A percentile compares a stretch with the other conserved stretches of the same genome.
phyloP scores from a whole-genome alignment of 2,888 invertebrate genomes.

The Oxycera nigricornis region DNA sequence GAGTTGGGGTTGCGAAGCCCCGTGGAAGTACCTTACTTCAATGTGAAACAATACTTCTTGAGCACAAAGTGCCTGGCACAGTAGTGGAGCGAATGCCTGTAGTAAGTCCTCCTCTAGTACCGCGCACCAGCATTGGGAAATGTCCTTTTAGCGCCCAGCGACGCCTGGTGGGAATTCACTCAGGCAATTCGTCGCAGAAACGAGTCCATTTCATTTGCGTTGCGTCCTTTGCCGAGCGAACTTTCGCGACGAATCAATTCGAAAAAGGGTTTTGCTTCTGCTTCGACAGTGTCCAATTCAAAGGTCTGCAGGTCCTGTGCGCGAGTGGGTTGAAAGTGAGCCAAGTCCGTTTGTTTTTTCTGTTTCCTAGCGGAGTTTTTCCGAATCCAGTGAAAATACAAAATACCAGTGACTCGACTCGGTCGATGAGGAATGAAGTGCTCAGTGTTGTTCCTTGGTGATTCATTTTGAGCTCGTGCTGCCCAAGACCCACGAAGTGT shows the following conservation, averaged over 20 bases:
- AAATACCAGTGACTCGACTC: background rate
- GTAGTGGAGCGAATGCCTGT: background rate
- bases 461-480: background rate
- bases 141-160: background rate
- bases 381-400: background rate
- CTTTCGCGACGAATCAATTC: constrained; percentile 20
- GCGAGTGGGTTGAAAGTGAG: background rate
- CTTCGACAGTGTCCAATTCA: background rate
- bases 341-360: background rate
- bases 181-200: constrained; percentile 9
- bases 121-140: background rate
- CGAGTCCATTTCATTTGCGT: constrained; percentile 46
- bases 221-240: constrained; percentile 39
- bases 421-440: background rate
- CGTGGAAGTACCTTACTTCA: background rate
- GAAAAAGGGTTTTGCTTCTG: background rate
- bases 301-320: background rate
- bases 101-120: background rate
- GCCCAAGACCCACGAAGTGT: background rate
- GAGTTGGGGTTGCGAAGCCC: background rate
- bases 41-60: background rate
- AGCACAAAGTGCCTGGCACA: background rate
- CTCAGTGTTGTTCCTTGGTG: background rate
- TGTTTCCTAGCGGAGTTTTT: background rate
- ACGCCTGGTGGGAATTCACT: background rate